Evolutionary conservation across 1,140 invertebrate species (phyloP), one percentile per base, ranked within the genome.

Genomic region (Panagrolaimus sp.): DNA sequence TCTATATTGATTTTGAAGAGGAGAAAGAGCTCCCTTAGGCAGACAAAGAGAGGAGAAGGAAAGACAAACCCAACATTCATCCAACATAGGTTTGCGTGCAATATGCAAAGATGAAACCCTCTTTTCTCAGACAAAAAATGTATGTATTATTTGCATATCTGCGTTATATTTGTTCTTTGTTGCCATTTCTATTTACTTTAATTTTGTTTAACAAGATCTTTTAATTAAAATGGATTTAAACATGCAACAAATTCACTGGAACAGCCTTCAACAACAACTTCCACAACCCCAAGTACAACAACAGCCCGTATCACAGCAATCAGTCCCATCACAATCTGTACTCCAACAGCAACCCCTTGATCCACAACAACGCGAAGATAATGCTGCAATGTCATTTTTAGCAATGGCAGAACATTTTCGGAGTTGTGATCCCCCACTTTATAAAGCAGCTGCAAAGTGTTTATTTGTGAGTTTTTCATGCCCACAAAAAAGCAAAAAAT

Each of bases 381-480:
- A 57, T 25, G 51, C 51, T 1, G 51, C 51, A 9, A 16, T 57
- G n/a, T 27, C 20, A 57, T 13, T 57, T 20, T 25, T 57, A 27
- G 51, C 51, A 57, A 57, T 57, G 51, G 51, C 51, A 11, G 51
- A 57, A 57, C 51, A 57, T 16, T 57, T 57, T 13, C 11, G 51
- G 20, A 57, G 27, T 16, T 25, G 27, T 57, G 51, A 57, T 25
- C 20, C 51, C 11, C 51, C 51, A 16, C 20, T 20, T 16, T 57
- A 57, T 57, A 57, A 57, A 57, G 51, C 51, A 20, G 51, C 51
- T 20, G 51, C 51, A 57, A 57, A 57, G n/a, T 57, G 51, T 57
- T 27, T 57, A 11, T 25, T 57, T 16, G 51, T 57, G 27, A 20
- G 51, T 11, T 38, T 38, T n/a, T 2, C 5, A 53, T 11, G n/a